Evolutionary conservation across 2,888 invertebrate genomes (phyloP), one percentile per base, ranked within the genome.

Genomic region (Masnerella sp.): DNA sequence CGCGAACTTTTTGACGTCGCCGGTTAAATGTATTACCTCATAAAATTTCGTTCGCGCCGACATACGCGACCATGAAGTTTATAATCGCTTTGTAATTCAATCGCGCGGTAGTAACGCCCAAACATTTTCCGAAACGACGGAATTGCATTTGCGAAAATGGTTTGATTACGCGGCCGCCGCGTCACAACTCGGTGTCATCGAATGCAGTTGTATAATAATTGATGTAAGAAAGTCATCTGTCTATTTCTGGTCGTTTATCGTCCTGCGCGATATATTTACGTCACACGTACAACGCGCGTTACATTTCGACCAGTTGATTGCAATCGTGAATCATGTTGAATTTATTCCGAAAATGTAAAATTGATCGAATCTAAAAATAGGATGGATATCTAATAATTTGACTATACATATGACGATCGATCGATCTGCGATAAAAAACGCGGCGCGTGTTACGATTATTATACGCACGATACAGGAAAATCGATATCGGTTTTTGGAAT

Each of bases 311-410:
- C 43, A 43, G 14, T 20, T 56, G n/a, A n/a, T 56, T 15, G 47
- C 25, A 11, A 59, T 49, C 14, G 25, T 47, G 47, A 61, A 61
- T 49, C 47, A 61, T 49, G 22, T 18, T 14, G 30, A 8, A 40
- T 61, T 22, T 15, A 49, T 61, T 49, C 14, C 30, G 32, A 58
- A 54, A 43, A 43, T 43, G 34, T 5, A 32, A 40, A 40, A 54
- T 54, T 28, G 40, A 54, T 54, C 28, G 9, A n/a, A 54, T 51
- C 40, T 54, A 54, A 54, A 54, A 17, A 40, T 54, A 54, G 54
- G 17, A 28, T 28, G 22, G 2, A 22, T 12, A 17, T 52, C 38
- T 25, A 38, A 54, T 40, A 54, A 54, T 40, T 54, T 54, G 40
- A 54, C 38, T 40, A 40, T 20, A 54, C 17, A 40, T 40, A 30